Percentiles rank a stretch among this genome's conserved stretches.
phyloP scores from a whole-genome alignment of 1,140 invertebrate species.

The Rhagoletis pomonella region DNA sequence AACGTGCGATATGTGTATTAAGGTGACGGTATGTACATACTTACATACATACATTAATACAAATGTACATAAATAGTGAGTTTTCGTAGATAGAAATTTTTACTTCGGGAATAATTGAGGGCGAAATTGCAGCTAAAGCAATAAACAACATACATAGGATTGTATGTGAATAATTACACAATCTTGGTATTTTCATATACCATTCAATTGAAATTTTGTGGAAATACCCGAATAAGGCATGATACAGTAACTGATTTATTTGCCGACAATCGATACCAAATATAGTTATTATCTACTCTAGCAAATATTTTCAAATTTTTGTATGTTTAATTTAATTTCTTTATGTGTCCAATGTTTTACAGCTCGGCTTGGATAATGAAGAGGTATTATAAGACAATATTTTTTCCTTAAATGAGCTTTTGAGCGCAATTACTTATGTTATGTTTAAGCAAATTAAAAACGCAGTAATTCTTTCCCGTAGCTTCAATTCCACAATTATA shows the following conservation, averaged over 20 bases:
- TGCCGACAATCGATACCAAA: neutral
- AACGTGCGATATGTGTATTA: too few species aligned
- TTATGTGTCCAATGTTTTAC: slow-evolving; percentile 71
- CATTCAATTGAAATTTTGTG: too few species aligned
- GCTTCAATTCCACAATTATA: slow-evolving; percentile 52
- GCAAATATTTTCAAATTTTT: slow-evolving; percentile 53
- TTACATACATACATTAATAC: neutral
- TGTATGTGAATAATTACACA: neutral
- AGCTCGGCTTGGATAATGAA: slow-evolving; percentile 91
- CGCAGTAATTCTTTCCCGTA: slow-evolving; percentile 33
- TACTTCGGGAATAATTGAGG: too few species aligned
- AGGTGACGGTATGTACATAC: neutral
- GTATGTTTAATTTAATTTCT: slow-evolving; percentile 59
- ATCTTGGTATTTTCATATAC: too few species aligned
- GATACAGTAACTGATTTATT: too few species aligned
- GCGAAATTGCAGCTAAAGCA: too few species aligned
- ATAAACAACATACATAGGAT: neutral
- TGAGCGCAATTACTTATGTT: slow-evolving; percentile 46
- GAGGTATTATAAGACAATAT: slow-evolving; percentile 80
- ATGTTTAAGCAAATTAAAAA: slow-evolving; percentile 55
- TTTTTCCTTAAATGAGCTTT: slow-evolving; percentile 44
- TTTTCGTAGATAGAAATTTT: too few species aligned
- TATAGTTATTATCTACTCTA: slow-evolving; percentile 10
- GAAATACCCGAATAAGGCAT: too few species aligned
- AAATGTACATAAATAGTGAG: neutral